These are phyloP conservation scores for Carassius auratus DNA, from an alignment of 2,113 vertebrate species.

Conservation along the genomic window DNA sequence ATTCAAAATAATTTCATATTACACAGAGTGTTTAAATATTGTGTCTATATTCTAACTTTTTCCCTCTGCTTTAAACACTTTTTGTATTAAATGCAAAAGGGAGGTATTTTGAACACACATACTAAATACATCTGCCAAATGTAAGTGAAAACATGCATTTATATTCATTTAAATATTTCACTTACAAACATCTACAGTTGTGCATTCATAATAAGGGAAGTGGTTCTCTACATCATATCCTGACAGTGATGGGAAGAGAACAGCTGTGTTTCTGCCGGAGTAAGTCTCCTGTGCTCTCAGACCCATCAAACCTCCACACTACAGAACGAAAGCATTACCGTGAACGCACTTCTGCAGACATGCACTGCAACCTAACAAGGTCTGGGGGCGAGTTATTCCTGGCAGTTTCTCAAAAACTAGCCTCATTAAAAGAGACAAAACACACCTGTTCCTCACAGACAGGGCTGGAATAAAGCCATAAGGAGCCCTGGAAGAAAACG, in stretches of 20 bases:
- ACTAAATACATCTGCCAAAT: no score
- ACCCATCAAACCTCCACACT: not conserved
- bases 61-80: not conserved
- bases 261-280: not conserved
- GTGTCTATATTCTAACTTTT: not conserved
- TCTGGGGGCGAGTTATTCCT: constrained; percentile 19
- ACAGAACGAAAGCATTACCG: not conserved
- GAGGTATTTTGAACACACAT: no score
- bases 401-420: constrained; percentile 18
- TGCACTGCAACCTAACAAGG: not conserved
- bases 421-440: constrained; percentile 47
- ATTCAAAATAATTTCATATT: not conserved
- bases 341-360: not conserved
- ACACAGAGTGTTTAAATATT: not conserved
- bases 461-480: constrained; percentile 20
- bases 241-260: constrained; percentile 32
- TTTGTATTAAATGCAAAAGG: not conserved
- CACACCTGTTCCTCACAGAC: constrained; percentile 21
- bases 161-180: not conserved
- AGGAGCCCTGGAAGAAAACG: not conserved
- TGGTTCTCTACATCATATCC: not conserved
- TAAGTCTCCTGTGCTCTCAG: constrained; percentile 13
- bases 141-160: no score
- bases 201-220: not conserved
- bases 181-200: not conserved